Evolutionary conservation across 2,113 vertebrate genomes (phyloP).

Genomic region (Plectropomus leopardus): DNA sequence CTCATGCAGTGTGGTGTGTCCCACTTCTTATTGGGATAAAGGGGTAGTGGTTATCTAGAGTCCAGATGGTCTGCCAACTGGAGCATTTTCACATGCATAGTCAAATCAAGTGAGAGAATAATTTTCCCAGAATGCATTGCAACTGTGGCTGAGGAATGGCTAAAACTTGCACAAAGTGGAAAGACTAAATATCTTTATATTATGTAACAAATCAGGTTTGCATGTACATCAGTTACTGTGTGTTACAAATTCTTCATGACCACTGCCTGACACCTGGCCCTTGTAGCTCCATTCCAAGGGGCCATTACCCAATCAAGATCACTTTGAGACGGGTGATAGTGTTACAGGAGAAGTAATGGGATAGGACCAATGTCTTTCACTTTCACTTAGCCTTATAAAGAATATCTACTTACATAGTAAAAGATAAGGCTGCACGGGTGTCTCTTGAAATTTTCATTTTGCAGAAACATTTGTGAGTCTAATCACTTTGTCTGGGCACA

Average conservation of each 20-base stretch:
- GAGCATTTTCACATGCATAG: conserved; percentile 34
- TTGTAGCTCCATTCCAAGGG: not conserved
- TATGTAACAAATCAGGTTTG: not conserved
- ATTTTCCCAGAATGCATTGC: conserved; percentile 14
- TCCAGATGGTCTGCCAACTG: conserved; percentile 45
- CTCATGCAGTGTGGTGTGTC: conserved; percentile 11
- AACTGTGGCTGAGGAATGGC: not conserved
- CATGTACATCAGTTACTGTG: not conserved
- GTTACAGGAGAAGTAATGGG: conserved; percentile 18
- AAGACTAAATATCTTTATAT: not conserved
- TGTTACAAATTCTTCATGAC: conserved; percentile 1
- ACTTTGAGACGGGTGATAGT: conserved; percentile 8
- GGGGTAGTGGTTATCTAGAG: conserved; percentile 4
- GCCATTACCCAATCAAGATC: conserved; percentile 12
- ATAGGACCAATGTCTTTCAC: not conserved
- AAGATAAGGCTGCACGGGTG: not conserved
- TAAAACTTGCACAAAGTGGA: not conserved
- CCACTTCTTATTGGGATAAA: conserved; percentile 30
- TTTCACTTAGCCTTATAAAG: not conserved
- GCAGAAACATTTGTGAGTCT: not conserved
- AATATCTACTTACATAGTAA: not conserved
- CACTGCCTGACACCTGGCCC: not conserved
- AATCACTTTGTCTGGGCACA: not conserved
- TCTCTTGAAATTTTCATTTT: not conserved
- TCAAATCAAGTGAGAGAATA: conserved; percentile 16